Percentiles rank a stretch among this genome's conserved stretches.
Evolutionary conservation across 2,113 vertebrate genomes (phyloP).

Genomic region (Megaceryle maxima): DNA sequence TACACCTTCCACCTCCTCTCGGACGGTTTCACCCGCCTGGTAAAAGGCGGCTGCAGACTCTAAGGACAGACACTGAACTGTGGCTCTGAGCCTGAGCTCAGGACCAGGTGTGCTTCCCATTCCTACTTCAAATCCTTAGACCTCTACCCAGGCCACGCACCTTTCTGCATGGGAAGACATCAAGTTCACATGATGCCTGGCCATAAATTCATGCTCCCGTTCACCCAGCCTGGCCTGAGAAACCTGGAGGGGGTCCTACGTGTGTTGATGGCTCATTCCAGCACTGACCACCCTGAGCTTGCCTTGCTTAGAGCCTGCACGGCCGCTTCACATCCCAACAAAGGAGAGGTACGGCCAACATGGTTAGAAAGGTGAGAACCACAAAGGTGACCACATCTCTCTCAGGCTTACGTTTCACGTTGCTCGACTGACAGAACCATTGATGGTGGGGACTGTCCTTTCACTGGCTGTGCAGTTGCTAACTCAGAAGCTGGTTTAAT

Average conservation of each 20-base stretch:
- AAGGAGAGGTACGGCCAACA: not conserved
- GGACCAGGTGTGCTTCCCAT: not conserved
- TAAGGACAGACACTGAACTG: not conserved
- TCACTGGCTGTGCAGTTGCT: too few relatives aligned
- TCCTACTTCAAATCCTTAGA: not conserved
- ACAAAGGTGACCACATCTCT: too few relatives aligned
- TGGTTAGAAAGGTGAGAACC: not conserved
- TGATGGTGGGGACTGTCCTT: not conserved
- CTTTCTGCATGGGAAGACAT: not conserved
- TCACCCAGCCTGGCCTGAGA: not conserved
- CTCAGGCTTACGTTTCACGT: fast-evolving
- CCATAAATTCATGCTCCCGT: not conserved
- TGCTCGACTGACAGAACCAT: not conserved
- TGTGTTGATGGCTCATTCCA: not conserved
- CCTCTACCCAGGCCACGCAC: not conserved
- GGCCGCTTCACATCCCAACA: not conserved
- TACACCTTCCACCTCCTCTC: not conserved
- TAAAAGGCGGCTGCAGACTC: not conserved
- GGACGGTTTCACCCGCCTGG: not conserved
- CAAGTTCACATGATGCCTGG: not conserved
- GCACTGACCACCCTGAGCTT: not conserved
- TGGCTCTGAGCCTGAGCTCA: not conserved
- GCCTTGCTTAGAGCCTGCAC: too few relatives aligned
- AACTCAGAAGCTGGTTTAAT: not conserved
- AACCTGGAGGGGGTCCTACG: too few relatives aligned